A percentile compares a stretch with the other conserved stretches of the same genome.
Conservation (phyloP, 1,140 invertebrate species). For the Nilaparvata lugens region DNA sequence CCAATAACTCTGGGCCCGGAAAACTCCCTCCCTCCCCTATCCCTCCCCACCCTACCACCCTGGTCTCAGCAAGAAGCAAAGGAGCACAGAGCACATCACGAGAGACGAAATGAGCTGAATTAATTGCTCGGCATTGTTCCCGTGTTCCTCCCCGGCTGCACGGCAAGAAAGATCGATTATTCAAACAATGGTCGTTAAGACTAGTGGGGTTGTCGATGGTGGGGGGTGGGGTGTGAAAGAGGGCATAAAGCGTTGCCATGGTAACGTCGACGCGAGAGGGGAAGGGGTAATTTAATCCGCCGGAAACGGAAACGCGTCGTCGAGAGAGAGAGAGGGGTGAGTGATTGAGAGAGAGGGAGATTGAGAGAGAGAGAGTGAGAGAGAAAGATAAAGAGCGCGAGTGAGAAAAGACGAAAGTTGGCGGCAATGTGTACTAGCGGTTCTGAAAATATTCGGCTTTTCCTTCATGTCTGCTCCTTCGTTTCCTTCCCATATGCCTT, state of each 20-base stretch:
- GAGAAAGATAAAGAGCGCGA: no score
- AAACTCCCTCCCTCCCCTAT: no score
- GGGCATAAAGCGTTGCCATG: neutral
- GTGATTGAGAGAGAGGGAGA: no score
- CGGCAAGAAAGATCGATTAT: slow-evolving; percentile 1
- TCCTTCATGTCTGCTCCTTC: no score
- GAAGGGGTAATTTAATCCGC: neutral
- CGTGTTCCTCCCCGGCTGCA: neutral
- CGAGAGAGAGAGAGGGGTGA: neutral
- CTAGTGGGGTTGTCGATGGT: neutral
- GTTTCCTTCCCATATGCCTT: no score
- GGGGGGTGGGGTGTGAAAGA: neutral
- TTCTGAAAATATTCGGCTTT: neutral
- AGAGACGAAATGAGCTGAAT: neutral
- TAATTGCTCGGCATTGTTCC: neutral
- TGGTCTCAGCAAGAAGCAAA: no score
- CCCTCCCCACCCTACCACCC: no score
- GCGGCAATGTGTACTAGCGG: neutral
- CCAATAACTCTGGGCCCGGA: no score
- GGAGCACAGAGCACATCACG: no score
- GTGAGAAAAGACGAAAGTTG: no score
- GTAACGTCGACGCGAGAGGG: neutral
- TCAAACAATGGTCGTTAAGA: neutral
- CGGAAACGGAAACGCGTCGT: neutral
- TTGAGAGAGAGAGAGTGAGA: no score